Conservation (phyloP, 2,888 invertebrate species). For the Philereme vetulata region DNA sequence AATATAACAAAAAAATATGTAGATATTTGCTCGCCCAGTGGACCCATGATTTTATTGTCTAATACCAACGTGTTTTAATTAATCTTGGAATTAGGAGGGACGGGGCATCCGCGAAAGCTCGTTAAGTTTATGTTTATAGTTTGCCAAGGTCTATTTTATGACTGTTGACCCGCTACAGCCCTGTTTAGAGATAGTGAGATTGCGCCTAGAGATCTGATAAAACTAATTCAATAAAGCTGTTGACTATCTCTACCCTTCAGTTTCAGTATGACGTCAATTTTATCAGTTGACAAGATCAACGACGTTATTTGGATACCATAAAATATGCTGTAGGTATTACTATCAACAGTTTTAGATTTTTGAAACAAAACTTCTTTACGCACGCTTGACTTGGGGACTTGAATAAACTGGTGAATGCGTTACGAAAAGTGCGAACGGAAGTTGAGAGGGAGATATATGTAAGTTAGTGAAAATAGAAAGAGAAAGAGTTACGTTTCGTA, state of each 20-base stretch:
- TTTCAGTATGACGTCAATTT: conserved; percentile 7
- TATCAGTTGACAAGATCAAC: neutral
- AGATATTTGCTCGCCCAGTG: neutral
- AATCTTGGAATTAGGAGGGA: conserved; percentile 35
- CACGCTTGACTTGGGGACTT: no score
- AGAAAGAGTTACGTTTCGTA: no score
- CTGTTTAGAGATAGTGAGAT: conserved; percentile 41
- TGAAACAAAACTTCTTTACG: no score
- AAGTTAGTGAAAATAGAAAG: no score
- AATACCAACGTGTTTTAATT: conserved; percentile 32
- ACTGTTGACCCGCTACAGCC: conserved; percentile 38
- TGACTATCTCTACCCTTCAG: conserved; percentile 17
- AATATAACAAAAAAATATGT: no score
- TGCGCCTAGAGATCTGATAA: conserved; percentile 41
- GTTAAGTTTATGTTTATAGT: conserved; percentile 38
- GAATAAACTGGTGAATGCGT: no score
- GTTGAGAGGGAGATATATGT: no score
- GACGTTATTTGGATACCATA: no score
- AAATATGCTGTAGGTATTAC: no score
- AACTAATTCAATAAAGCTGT: conserved; percentile 45
- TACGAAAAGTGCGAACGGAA: no score
- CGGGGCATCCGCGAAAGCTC: conserved; percentile 32
- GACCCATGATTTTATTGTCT: neutral
- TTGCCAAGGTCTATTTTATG: conserved; percentile 42
- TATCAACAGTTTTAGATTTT: no score